phyloP scores from a whole-genome alignment of 2,888 invertebrate genomes.

The Neoascia interrupta region DNA sequence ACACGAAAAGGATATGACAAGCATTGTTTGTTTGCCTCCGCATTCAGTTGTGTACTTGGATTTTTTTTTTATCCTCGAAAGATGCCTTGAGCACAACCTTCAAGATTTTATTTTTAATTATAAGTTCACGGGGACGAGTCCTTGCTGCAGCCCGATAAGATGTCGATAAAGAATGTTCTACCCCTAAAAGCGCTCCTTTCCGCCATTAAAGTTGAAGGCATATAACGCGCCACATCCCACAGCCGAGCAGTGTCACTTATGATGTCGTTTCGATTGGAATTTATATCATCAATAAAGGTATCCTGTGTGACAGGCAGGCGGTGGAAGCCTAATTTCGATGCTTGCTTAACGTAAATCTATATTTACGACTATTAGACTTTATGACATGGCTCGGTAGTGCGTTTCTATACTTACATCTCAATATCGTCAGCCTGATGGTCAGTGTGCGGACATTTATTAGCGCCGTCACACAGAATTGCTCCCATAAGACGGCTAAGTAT shows the following conservation, averaged over 20 bases:
- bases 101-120: conserved; percentile 10
- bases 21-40: conserved; percentile 27
- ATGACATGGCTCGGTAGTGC: conserved; percentile 70
- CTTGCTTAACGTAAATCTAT: conserved; percentile 73
- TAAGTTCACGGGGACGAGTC: background rate
- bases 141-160: background rate
- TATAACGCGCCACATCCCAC: too few relatives aligned
- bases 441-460: conserved; percentile 49
- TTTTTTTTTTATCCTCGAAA: conserved; percentile 9
- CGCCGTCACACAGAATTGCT: conserved; percentile 47
- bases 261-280: conserved; percentile 63
- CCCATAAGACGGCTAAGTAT: conserved; percentile 59
- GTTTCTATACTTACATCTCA: conserved; percentile 38
- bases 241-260: conserved; percentile 40
- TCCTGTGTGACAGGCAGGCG: conserved; percentile 19
- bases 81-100: conserved; percentile 44
- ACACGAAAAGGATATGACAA: conserved; percentile 49
- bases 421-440: conserved; percentile 41
- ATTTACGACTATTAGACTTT: conserved; percentile 78
- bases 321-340: conserved; percentile 49
- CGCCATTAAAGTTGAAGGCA: too few relatives aligned
- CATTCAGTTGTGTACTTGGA: conserved; percentile 43
- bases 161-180: too few relatives aligned
- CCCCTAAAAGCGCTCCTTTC: too few relatives aligned
- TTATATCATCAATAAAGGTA: conserved; percentile 68